A percentile compares a stretch with the other conserved stretches of the same genome.
Evolutionary conservation across 2,888 invertebrate genomes (phyloP).

Genomic region (Aphidius colemani): DNA sequence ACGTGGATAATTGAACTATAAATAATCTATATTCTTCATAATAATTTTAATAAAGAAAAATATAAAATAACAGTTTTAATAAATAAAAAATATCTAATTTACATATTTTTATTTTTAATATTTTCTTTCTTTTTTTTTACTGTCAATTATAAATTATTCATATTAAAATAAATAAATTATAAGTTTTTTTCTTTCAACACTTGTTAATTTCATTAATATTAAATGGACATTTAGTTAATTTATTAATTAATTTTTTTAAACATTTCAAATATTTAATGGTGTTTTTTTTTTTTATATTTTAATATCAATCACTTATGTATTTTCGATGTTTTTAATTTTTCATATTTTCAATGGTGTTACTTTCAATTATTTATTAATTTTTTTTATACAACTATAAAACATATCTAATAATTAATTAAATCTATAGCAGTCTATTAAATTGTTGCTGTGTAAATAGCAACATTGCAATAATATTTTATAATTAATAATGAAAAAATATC

Average conservation of each 20-base stretch:
- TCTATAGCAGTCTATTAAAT: constrained; percentile 23
- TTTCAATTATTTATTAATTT: not conserved
- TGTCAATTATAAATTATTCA: constrained; percentile 1
- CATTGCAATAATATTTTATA: not conserved
- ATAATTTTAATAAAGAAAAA: too few relatives aligned
- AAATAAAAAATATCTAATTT: too few relatives aligned
- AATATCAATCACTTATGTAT: not conserved
- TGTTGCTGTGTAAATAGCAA: not conserved
- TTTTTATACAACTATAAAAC: too few relatives aligned
- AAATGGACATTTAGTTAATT: too few relatives aligned
- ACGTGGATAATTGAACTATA: not conserved
- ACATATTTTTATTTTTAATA: too few relatives aligned
- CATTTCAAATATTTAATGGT: not conserved
- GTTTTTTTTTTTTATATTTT: constrained; percentile 1
- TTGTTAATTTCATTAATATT: too few relatives aligned
- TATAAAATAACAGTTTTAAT: too few relatives aligned
- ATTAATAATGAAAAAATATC: constrained; percentile 5
- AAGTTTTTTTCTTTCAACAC: not conserved
- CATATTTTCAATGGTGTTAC: not conserved
- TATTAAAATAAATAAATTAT: constrained; percentile 7
- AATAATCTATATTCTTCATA: too few relatives aligned
- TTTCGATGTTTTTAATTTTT: not conserved
- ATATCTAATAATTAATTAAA: not conserved
- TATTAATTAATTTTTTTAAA: too few relatives aligned
- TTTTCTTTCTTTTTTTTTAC: not conserved